A percentile compares a stretch with the other conserved stretches of the same genome.
These are phyloP conservation scores for Drosophila pandora DNA, from an alignment of 1,140 invertebrate species.

Conservation along the genomic window DNA sequence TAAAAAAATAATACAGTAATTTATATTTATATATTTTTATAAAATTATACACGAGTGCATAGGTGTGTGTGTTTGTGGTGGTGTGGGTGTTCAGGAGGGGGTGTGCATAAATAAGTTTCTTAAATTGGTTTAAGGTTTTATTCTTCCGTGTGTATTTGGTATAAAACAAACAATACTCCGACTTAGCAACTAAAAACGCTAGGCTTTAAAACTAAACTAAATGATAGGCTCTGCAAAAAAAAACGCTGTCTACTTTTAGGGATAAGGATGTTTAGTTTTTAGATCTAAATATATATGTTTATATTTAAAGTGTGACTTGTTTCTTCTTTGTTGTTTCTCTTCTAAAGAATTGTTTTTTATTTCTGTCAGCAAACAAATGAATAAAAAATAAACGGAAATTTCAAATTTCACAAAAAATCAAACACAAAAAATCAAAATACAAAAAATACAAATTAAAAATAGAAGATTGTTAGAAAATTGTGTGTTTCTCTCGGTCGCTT, in stretches of 20 bases:
- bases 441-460: slow-evolving; percentile 12
- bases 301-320: slow-evolving; percentile 70
- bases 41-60: slow-evolving; percentile 69
- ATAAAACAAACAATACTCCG: slow-evolving; percentile 69
- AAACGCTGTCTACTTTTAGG: not conserved
- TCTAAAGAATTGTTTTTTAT: slow-evolving; percentile 5
- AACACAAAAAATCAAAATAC: not conserved
- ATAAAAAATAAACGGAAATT: slow-evolving; percentile 14
- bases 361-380: slow-evolving; percentile 1
- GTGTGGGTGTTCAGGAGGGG: slow-evolving; percentile 15
- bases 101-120: slow-evolving; percentile 54
- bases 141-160: slow-evolving; percentile 64
- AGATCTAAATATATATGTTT: slow-evolving; percentile 29
- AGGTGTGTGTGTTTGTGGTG: slow-evolving; percentile 45
- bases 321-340: slow-evolving; percentile 28
- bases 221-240: slow-evolving; percentile 35
- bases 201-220: slow-evolving; percentile 70
- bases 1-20: slow-evolving; percentile 60
- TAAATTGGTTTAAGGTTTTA: slow-evolving; percentile 49
- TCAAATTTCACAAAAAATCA: slow-evolving; percentile 20
- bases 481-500: slow-evolving; percentile 38
- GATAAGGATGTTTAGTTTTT: slow-evolving; percentile 30
- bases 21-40: slow-evolving; percentile 30
- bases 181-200: slow-evolving; percentile 55
- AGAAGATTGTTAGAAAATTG: slow-evolving; percentile 11